Percentiles rank a stretch among this genome's conserved stretches.
These are phyloP conservation scores for Drosophila seclusa DNA, from an alignment of 2,888 invertebrate species.

Conservation along the genomic window DNA sequence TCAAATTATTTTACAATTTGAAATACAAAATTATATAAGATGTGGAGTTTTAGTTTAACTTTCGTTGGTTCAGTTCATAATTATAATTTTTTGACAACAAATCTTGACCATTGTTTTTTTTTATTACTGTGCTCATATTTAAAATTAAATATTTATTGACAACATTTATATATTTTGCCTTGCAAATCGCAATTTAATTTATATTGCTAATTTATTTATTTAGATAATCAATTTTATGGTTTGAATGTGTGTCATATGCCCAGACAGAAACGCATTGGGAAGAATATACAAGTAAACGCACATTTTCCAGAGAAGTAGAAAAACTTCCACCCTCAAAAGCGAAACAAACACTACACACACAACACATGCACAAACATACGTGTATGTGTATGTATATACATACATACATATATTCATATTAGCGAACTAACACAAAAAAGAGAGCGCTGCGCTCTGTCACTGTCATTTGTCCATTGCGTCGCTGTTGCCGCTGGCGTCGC, in stretches of 20 bases:
- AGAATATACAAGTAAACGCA: slow-evolving; percentile 74
- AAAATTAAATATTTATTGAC: background rate
- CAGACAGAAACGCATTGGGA: slow-evolving; percentile 63
- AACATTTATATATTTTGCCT: background rate
- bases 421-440: slow-evolving; percentile 69
- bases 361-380: slow-evolving; percentile 36
- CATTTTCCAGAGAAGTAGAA: slow-evolving; percentile 81
- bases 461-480: slow-evolving; percentile 73
- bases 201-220: background rate
- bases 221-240: background rate
- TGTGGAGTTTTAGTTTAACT: background rate
- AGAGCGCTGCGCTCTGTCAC: slow-evolving; percentile 71
- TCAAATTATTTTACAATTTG: slow-evolving; percentile 1
- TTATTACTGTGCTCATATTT: background rate
- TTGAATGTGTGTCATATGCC: slow-evolving; percentile 56
- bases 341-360: slow-evolving; percentile 52
- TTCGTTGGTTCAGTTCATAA: background rate
- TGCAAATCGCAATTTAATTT: background rate
- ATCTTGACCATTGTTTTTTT: background rate
- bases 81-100: background rate
- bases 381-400: background rate
- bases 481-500: slow-evolving; percentile 54
- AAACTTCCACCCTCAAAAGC: slow-evolving; percentile 79
- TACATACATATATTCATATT: slow-evolving; percentile 55
- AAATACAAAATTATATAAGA: background rate